Base-by-base conservation (phyloP, 1,140 invertebrate species). In the Diprion similis region DNA sequence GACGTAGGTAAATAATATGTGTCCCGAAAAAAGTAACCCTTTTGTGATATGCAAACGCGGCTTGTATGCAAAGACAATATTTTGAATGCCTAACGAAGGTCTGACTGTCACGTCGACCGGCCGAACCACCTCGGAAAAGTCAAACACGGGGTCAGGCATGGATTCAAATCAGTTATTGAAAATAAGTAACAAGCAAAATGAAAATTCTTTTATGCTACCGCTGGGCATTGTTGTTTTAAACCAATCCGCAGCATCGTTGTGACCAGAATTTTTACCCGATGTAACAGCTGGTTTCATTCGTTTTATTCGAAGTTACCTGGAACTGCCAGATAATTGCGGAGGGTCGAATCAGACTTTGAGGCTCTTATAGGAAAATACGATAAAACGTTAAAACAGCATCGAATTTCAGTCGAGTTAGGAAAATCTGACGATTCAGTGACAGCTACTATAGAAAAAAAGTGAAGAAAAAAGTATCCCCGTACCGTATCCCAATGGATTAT, bases 81-180 rank as follows among this genome's bases (percentile, higher is more conserved):
- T 84, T 81, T 82, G 80, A 80, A 82, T 83, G 82, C 75, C 81
- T 83, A 84, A 84, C 79, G 80, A 78, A 81, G 45, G 67, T 15
- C 67, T 68, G 67, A 11, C 67, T 15, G 18, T 11, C 18, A 11
- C 18, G 66, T 17, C 10, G 37, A 45, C 59, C 13, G 17, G 8
- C 59, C 13, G 8, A 15, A 64, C 13, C 13, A 19, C 11, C 10
- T 19, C 13, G 37, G 18, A 68, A 45, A 68, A 68, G 66, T 68
- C 66, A 68, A 68, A 68, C 66, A 68, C 66, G 15, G 37, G 66
- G 37, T 19, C 18, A 15, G 66, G 11, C 11, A 10, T 68, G 9
- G 51, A 59, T 59, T 59, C 51, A 59, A 59, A 59, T 59, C n/a
- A 59, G 51, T 59, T 15, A 59, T 59, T 59, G 51, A 4, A 8